Percentiles rank a stretch among this genome's conserved stretches.
phyloP scores from a whole-genome alignment of 2,797 vertebrate species.

The Lagorchestes hirsutus region DNA sequence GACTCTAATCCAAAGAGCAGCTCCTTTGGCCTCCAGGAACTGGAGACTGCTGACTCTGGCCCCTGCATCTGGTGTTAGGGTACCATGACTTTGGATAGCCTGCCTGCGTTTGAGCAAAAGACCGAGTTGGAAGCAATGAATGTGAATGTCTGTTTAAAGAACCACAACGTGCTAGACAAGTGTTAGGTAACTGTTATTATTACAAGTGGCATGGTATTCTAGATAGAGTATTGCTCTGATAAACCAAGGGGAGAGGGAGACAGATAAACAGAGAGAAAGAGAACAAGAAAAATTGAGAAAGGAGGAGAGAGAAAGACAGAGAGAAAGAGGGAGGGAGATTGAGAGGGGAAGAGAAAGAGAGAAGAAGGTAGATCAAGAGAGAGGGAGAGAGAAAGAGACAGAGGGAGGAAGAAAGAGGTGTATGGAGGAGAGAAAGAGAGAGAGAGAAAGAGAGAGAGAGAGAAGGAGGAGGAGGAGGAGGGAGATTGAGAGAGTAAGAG shows the following conservation, averaged over 20 bases:
- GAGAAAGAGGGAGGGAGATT: background rate
- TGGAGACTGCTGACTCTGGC: background rate
- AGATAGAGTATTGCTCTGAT: background rate
- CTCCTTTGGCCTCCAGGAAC: background rate
- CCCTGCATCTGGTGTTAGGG: background rate
- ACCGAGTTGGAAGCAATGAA: background rate
- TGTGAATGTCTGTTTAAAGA: background rate
- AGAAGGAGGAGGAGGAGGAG: background rate
- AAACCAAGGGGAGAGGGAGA: background rate
- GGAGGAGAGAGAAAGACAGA: fast-evolving
- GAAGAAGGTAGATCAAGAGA: too few relatives aligned
- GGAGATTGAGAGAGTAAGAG: background rate
- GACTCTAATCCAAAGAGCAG: background rate
- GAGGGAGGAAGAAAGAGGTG: too few relatives aligned
- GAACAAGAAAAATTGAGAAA: background rate
- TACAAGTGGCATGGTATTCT: background rate
- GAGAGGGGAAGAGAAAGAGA: too few relatives aligned
- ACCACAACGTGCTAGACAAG: background rate
- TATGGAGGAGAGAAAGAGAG: too few relatives aligned
- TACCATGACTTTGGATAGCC: background rate
- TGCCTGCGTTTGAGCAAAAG: background rate
- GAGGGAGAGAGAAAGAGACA: background rate
- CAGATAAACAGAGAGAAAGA: background rate
- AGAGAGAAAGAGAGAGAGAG: background rate
- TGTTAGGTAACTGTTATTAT: background rate